Conservation (phyloP, 92 coral and sea anemone species). For the Zoanthus gigantus region DNA sequence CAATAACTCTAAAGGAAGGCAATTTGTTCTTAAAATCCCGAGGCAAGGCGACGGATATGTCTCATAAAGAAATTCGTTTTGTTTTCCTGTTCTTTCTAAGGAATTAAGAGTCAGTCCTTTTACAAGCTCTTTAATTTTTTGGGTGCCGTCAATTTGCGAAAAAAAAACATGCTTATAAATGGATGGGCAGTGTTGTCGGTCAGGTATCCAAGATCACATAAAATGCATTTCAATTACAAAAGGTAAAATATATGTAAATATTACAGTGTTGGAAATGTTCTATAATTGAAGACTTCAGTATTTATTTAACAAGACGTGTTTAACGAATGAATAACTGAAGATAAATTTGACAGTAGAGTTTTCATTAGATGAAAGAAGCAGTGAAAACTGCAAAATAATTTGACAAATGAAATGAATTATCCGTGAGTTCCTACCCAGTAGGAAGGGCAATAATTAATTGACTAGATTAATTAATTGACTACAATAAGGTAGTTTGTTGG, state of each 20-base stretch:
- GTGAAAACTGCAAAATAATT: not conserved
- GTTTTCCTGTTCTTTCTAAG: too few relatives aligned
- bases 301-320: slow-evolving; percentile 10
- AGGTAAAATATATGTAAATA: slow-evolving; percentile 25
- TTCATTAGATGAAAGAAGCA: not conserved
- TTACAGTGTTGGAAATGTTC: not conserved
- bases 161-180: not conserved
- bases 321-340: not conserved
- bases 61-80: too few relatives aligned
- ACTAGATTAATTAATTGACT: too few relatives aligned
- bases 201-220: not conserved
- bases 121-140: not conserved
- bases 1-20: too few relatives aligned
- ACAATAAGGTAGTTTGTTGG: too few relatives aligned
- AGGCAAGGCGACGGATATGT: too few relatives aligned
- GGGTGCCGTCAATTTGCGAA: not conserved
- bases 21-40: too few relatives aligned
- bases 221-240: not conserved
- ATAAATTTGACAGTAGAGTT: not conserved
- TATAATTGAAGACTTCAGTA: not conserved
- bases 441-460: not conserved
- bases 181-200: not conserved
- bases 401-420: too few relatives aligned
- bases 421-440: too few relatives aligned
- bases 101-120: not conserved